These are phyloP conservation scores for Cyphomyrus plagiostoma DNA, from an alignment of 2,113 vertebrate genomes.

Conservation along the genomic window DNA sequence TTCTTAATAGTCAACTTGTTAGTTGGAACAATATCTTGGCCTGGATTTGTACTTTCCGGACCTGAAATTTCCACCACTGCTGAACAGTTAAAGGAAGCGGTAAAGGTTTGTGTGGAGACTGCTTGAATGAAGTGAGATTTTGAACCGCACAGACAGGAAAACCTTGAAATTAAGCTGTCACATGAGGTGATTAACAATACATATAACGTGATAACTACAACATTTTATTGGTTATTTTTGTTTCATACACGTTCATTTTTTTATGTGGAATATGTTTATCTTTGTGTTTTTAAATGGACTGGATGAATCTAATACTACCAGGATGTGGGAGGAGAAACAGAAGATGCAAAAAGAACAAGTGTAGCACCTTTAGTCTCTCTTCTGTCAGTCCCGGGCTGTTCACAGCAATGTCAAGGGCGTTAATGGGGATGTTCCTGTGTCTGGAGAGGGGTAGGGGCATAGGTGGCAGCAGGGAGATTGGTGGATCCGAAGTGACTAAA, in stretches of 20 bases:
- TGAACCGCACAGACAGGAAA: constrained; percentile 41
- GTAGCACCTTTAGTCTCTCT: constrained; percentile 39
- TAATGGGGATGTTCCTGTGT: constrained; percentile 27
- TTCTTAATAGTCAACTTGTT: too few species aligned
- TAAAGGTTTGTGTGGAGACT: constrained; percentile 50
- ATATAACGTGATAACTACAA: constrained; percentile 39
- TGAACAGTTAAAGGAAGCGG: constrained; percentile 54
- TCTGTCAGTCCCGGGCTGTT: constrained; percentile 33
- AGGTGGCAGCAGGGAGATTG: constrained; percentile 19
- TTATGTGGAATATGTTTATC: constrained; percentile 22
- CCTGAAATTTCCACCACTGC: background rate
- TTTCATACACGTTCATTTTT: constrained; percentile 35
- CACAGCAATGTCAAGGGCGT: constrained; percentile 30
- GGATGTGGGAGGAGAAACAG: background rate
- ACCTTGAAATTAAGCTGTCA: constrained; percentile 38
- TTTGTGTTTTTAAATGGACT: constrained; percentile 6
- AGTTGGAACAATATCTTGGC: too few species aligned
- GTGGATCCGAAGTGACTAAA: constrained; percentile 38
- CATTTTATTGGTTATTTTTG: constrained; percentile 53
- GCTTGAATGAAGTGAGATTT: constrained; percentile 41
- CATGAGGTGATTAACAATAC: constrained; percentile 38
- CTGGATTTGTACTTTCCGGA: too few species aligned
- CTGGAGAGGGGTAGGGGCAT: constrained; percentile 18
- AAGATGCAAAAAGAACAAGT: constrained; percentile 30
- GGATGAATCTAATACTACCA: background rate